Evolutionary conservation across 2,888 invertebrate species (phyloP).

Genomic region (Drosophila phalerata): DNA sequence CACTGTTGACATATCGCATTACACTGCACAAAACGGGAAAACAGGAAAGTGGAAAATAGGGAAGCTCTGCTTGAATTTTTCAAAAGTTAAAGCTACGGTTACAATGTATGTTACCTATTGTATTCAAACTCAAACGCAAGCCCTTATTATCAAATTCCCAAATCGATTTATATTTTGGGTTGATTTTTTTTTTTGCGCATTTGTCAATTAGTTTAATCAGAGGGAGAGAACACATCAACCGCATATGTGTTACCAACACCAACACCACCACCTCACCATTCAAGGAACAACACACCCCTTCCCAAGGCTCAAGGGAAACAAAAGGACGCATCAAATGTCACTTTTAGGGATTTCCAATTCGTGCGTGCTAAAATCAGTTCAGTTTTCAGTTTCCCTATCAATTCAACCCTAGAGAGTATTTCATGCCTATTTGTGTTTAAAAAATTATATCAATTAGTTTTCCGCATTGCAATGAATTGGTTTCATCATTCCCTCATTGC

Average conservation of each 20-base stretch:
- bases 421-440: conserved; percentile 14
- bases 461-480: conserved; percentile 1
- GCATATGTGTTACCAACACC: conserved; percentile 63
- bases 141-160: conserved; percentile 56
- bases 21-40: conserved; percentile 43
- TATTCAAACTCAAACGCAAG: conserved; percentile 8
- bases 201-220: conserved; percentile 81
- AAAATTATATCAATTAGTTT: conserved; percentile 62
- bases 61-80: conserved; percentile 36
- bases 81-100: conserved; percentile 24
- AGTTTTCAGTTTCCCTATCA: conserved; percentile 11
- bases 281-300: conserved; percentile 30
- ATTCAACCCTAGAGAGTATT: conserved; percentile 18
- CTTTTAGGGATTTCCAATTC: conserved; percentile 32
- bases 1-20: conserved; percentile 83
- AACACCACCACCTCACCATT: conserved; percentile 24
- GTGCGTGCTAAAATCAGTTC: conserved; percentile 37
- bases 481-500: conserved; percentile 1
- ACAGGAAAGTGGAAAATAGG: not conserved
- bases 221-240: conserved; percentile 61
- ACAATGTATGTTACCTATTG: not conserved
- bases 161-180: conserved; percentile 44
- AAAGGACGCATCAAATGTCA: conserved; percentile 27
- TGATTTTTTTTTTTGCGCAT: conserved; percentile 49
- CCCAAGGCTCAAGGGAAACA: not conserved